Percentiles rank a stretch among this genome's conserved stretches.
phyloP scores from a whole-genome alignment of 2,797 vertebrate genomes.

The Lophura swinhoii region DNA sequence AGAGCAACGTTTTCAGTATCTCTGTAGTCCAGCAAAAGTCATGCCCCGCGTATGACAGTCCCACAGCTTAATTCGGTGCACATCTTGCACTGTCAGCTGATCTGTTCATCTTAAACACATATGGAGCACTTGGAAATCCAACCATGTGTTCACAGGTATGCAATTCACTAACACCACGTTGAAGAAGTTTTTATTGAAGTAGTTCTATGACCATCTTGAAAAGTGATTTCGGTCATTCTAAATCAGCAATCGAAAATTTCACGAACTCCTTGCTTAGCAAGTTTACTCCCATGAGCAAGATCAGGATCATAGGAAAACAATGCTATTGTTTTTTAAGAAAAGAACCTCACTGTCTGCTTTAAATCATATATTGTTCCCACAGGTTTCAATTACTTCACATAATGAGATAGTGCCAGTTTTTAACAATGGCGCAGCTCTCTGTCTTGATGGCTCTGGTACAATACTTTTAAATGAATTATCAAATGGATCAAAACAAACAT shows the following conservation, averaged over 20 bases:
- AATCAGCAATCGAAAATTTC: not conserved
- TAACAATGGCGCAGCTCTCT: slow-evolving; percentile 43
- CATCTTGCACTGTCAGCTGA: slow-evolving; percentile 1
- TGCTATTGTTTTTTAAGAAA: slow-evolving; percentile 51
- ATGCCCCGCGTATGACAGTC: not conserved
- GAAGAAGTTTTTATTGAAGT: not conserved
- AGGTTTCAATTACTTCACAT: slow-evolving; percentile 57
- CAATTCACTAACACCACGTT: not conserved
- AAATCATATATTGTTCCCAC: slow-evolving; percentile 67
- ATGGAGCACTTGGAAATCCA: not conserved
- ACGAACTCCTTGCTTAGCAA: not conserved
- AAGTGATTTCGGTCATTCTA: not conserved
- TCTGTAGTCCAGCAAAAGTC: not conserved
- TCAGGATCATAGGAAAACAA: slow-evolving; percentile 26
- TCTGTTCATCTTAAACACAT: slow-evolving; percentile 13
- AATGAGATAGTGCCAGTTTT: slow-evolving; percentile 14
- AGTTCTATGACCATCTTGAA: not conserved
- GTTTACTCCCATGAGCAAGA: slow-evolving; percentile 29
- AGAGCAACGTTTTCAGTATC: not conserved
- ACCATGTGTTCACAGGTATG: not conserved
- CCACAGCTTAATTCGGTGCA: not conserved
- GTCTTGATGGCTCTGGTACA: slow-evolving; percentile 30
- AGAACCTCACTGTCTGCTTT: slow-evolving; percentile 58
- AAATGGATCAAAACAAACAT: slow-evolving; percentile 30
- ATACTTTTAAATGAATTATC: slow-evolving; percentile 34